phyloP scores from a whole-genome alignment of 2,888 invertebrate genomes.

The Physocephala rufipes region DNA sequence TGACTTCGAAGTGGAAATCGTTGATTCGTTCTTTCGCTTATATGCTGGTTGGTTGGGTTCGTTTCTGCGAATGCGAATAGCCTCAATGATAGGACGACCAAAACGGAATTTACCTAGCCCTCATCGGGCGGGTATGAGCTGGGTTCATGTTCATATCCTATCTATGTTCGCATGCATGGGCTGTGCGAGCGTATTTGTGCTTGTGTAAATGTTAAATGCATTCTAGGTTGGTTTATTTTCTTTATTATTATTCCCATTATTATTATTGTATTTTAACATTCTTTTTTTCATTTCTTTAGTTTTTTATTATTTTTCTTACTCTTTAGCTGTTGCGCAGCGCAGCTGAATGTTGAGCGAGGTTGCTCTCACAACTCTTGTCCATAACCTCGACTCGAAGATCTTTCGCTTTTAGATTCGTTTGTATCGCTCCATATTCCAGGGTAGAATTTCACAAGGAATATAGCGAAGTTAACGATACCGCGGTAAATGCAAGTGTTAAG shows the following conservation, averaged over 20 bases:
- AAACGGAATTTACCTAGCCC: neutral
- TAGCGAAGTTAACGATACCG: constrained; percentile 49
- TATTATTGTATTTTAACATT: constrained; percentile 26
- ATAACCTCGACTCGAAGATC: constrained; percentile 38
- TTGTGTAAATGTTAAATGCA: constrained; percentile 36
- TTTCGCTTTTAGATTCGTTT: constrained; percentile 44
- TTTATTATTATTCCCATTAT: constrained; percentile 26
- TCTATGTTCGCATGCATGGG: constrained; percentile 18
- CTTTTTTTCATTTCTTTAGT: constrained; percentile 34
- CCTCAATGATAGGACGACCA: neutral
- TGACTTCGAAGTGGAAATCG: constrained; percentile 27
- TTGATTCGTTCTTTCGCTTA: constrained; percentile 15
- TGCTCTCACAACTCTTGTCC: constrained; percentile 33
- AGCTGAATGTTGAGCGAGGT: constrained; percentile 2
- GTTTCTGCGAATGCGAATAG: neutral
- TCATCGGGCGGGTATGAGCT: constrained; percentile 12
- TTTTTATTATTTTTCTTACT: constrained; percentile 24
- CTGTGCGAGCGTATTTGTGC: neutral
- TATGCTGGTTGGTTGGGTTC: neutral
- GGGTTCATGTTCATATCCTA: constrained; percentile 11
- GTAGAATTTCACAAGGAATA: constrained; percentile 64
- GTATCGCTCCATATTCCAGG: constrained; percentile 63
- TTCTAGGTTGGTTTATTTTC: constrained; percentile 41
- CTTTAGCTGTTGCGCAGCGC: constrained; percentile 36
- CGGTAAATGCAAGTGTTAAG: constrained; percentile 22